These are phyloP conservation scores for Todus mexicanus DNA, from an alignment of 2,797 vertebrate species.

Conservation along the genomic window DNA sequence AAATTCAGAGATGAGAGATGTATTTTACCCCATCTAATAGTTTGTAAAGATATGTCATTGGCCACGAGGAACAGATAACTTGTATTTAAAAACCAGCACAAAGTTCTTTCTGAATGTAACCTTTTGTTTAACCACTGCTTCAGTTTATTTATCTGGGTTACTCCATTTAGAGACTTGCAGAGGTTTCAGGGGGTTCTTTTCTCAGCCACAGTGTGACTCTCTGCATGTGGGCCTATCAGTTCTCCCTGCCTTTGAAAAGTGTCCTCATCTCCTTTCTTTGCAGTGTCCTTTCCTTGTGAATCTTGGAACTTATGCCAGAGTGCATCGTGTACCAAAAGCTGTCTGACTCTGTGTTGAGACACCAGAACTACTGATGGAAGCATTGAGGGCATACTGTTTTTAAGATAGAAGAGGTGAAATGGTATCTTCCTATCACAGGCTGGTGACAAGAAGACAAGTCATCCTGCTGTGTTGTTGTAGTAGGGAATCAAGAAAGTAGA, in stretches of 20 bases:
- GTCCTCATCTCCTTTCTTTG: neutral
- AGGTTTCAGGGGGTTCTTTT: neutral
- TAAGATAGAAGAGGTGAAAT: neutral
- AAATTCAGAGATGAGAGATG: neutral
- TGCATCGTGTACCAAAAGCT: rapidly evolving
- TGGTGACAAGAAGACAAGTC: neutral
- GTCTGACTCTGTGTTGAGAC: neutral
- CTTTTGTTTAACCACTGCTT: neutral
- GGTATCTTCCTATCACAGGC: neutral
- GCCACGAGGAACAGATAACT: neutral
- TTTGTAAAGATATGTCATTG: neutral
- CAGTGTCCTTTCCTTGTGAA: neutral
- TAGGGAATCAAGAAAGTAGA: neutral
- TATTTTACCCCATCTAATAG: neutral
- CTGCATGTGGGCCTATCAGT: neutral
- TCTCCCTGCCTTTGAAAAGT: neutral
- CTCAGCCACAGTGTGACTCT: rapidly evolving
- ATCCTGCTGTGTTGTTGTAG: neutral
- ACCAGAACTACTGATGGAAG: rapidly evolving
- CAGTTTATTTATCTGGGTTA: neutral
- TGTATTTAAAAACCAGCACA: neutral
- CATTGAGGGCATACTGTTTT: neutral
- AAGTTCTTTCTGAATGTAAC: neutral
- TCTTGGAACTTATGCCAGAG: neutral
- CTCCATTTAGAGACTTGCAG: neutral